Percentiles rank a stretch among this genome's conserved stretches.
Conservation (phyloP, 2,113 vertebrate genomes). For the Anguilla rostrata region DNA sequence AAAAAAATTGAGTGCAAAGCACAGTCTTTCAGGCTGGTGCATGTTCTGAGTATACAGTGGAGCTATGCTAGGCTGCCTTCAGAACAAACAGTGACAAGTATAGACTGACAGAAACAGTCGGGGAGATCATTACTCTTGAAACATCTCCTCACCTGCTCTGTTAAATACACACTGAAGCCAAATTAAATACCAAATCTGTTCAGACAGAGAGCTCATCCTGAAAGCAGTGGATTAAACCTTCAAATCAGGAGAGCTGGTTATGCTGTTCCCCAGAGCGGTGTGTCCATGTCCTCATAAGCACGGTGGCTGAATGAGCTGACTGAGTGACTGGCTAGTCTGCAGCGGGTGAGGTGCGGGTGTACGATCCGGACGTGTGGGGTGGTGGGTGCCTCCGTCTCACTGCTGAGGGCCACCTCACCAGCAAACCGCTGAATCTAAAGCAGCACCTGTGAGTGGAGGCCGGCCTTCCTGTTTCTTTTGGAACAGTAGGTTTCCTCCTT, state of each 20-base stretch:
- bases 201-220: conserved; percentile 7
- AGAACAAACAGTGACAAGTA: conserved; percentile 15
- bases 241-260: neutral
- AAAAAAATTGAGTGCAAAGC: neutral
- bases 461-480: conserved; percentile 73
- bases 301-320: conserved; percentile 26
- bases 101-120: conserved; percentile 1
- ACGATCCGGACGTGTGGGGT: neutral
- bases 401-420: conserved; percentile 39
- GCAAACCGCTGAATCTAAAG: conserved; percentile 47
- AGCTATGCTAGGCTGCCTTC: neutral
- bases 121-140: neutral
- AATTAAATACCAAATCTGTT: conserved; percentile 25
- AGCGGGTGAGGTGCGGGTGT: neutral
- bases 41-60: neutral
- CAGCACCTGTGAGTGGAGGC: conserved; percentile 68
- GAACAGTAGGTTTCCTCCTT: conserved; percentile 53
- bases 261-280: neutral
- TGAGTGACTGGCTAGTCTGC: neutral
- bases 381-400: neutral
- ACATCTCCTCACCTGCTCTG: conserved; percentile 5
- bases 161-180: conserved; percentile 5
- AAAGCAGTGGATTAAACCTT: neutral
- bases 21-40: neutral
- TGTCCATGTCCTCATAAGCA: conserved; percentile 16